phyloP scores from a whole-genome alignment of 2,797 vertebrate genomes.

The Phrynocephalus guinanensis region DNA sequence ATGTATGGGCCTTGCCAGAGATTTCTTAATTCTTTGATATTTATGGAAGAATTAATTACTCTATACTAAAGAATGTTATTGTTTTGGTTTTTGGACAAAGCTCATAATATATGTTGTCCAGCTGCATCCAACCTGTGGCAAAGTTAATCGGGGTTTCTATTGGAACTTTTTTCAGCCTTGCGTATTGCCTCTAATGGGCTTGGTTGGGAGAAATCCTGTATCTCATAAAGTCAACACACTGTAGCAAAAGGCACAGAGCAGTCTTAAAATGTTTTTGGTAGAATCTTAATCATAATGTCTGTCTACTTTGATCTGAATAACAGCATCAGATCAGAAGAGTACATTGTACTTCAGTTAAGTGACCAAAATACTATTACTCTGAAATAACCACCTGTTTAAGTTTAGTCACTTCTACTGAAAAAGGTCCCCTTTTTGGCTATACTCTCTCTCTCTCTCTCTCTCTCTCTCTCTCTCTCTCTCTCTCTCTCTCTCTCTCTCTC shows the following conservation, averaged over 20 bases:
- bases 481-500: too few species aligned
- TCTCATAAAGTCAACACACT: too few species aligned
- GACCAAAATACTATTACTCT: constrained; percentile 10
- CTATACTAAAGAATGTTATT: constrained; percentile 12
- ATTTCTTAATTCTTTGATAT: constrained; percentile 30
- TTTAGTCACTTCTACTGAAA: constrained; percentile 36
- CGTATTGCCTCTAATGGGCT: too few species aligned
- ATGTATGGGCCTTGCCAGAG: neutral
- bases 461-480: neutral
- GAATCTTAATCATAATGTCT: constrained; percentile 26
- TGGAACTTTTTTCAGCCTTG: too few species aligned
- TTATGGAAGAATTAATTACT: neutral
- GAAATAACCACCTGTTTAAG: constrained; percentile 35
- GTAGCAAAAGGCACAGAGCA: constrained; percentile 31
- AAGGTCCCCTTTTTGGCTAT: constrained; percentile 35
- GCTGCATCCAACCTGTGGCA: too few species aligned
- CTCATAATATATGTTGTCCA: too few species aligned
- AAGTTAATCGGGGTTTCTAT: too few species aligned
- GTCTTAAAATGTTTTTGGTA: constrained; percentile 49
- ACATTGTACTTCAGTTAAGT: neutral
- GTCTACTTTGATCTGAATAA: constrained; percentile 41
- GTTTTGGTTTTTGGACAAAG: too few species aligned
- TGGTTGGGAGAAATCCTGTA: too few species aligned
- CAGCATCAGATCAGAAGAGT: constrained; percentile 13
- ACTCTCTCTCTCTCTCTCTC: neutral